Evolutionary conservation across 2,113 vertebrate species (phyloP).

Genomic region (Rhabdornis inornatus): DNA sequence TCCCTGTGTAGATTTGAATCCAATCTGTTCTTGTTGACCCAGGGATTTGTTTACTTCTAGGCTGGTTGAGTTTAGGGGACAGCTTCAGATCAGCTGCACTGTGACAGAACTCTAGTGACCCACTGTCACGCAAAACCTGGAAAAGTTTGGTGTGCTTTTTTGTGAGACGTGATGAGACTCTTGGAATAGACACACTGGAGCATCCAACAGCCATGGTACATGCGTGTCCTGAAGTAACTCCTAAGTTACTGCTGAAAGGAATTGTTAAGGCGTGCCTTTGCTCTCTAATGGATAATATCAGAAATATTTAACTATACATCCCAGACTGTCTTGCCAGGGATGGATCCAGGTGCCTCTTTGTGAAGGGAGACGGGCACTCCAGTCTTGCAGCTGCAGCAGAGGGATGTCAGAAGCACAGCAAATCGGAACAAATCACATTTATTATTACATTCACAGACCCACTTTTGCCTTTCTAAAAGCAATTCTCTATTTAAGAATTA

Average conservation of each 20-base stretch:
- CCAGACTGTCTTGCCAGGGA: background rate
- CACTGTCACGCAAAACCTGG: background rate
- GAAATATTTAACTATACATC: background rate
- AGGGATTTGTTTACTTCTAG: too few relatives aligned
- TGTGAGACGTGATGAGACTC: background rate
- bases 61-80: too few relatives aligned
- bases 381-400: background rate
- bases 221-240: background rate
- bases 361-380: background rate
- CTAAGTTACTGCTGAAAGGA: background rate
- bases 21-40: too few relatives aligned
- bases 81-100: too few relatives aligned
- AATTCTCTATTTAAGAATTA: background rate
- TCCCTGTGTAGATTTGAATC: too few relatives aligned
- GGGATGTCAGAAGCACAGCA: background rate
- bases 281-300: background rate
- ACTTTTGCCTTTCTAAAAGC: background rate
- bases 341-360: background rate
- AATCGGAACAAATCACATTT: background rate
- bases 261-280: background rate
- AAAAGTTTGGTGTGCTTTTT: background rate
- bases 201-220: background rate
- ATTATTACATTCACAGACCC: background rate
- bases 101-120: background rate
- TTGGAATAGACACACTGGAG: background rate